Base-by-base conservation (phyloP, 2,113 vertebrate species). In the Marcusenius ussheri region DNA sequence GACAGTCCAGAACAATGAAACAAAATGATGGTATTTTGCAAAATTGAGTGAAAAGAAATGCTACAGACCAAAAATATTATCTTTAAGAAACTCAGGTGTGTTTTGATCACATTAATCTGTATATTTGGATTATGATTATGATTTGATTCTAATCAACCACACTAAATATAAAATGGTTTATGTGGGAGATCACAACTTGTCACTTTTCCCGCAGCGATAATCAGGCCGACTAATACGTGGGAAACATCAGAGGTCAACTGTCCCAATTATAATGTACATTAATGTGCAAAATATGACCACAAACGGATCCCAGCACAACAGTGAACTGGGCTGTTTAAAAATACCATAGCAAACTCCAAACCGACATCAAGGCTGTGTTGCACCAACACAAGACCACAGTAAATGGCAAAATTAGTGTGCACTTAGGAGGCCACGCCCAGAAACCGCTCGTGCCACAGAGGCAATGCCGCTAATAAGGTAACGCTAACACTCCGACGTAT, bases 311-410 rank as follows among this genome's bases (percentile, higher is more conserved):
- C 83, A 85, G 39, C 49, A 42, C 21, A 50, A 74, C 27, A 90
- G 56, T 49, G 24, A 84, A 50, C 51, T 46, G 51, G 88, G 17
- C 74, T 83, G 49, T 80, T 51, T 80, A 89, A 89, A 80, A 89
- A 88, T 83, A 80, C 24, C 70, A 53, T 83, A 19, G 47, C 49
- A 89, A 83, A 89, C 83, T 89, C 89, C 51, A 56, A 89, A n/a
- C 89, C 89, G 56, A 84, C 49, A 89, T 84, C 56, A 62, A 84
- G 83, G 70, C 83, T 21, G 35, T 86, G 50, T 66, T 90, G 56
- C 35, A 62, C 83, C 83, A 85, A 90, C 83, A 77, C 47, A 51
- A 77, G 62, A 90, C 89, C 85, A 56, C 89, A 90, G 84, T 90
- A 90, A 90, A 90, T 80, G 62, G 58, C 58, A 31, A 51, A 88